Base-by-base conservation (phyloP, 1,140 invertebrate species). In the Drosophila bifasciata region DNA sequence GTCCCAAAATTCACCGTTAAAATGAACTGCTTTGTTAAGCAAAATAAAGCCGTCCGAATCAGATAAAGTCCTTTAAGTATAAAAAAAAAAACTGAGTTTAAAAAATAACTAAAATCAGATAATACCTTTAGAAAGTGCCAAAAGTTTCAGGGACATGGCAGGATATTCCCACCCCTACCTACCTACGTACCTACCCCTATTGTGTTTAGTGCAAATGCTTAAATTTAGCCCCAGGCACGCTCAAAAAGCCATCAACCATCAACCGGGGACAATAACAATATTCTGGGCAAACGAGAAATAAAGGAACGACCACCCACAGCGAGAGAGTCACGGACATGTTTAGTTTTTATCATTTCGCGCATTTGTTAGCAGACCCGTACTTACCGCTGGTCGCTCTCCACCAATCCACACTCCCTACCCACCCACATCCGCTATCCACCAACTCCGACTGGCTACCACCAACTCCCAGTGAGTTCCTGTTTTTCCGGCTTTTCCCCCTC, bases 281-380 rank as follows among this genome's bases (percentile, higher is more conserved):
- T 68, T 68, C 21, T 28, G 63, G 23, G 32, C 17, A 16, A 16
- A 57, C 7, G 51, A 9, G 45, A 67, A 72, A 61, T 59, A 39
- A 58, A 81, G 76, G 39, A 58, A 81, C 70, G 39, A 60, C 40
- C 44, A 52, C 32, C 11, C 32, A 36, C 11, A 5, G 32, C 13
- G 32, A 52, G 32, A 36, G 32, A 52, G 32, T 46, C 52, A 41
- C 28, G 56, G 44, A 72, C 61, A 80, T 81, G 67, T 81, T 81
- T 80, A 73, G 72, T 81, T 77, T 81, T 77, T 80, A 73, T 81
- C 68, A 70, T 63, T 63, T 67, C 63, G 66, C 63, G 62, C 66
- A 68, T 68, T 68, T 68, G 63, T 68, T 68, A 44, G 63, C 50
- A 64, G 63, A 68, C 63, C 40, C 64, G 49, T 48, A 41, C 62